Percentiles rank a stretch among this genome's conserved stretches.
Evolutionary conservation across 2,888 invertebrate species (phyloP).

Genomic region (Acleris sparsana): DNA sequence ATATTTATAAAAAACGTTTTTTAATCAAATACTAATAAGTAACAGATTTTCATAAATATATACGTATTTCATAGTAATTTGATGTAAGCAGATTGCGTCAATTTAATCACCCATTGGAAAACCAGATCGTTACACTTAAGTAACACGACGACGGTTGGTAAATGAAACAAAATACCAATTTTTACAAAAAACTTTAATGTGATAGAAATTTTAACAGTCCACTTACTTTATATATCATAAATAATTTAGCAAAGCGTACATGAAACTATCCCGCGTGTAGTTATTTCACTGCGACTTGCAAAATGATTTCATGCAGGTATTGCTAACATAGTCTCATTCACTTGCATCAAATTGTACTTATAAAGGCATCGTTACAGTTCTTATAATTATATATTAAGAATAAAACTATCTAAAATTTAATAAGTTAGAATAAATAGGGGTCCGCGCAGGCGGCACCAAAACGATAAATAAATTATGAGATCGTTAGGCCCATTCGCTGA

Average conservation of each 20-base stretch:
- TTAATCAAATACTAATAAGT: background rate
- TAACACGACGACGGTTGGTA: slow-evolving; percentile 46
- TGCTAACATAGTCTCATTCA: slow-evolving; percentile 40
- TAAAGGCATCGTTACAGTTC: slow-evolving; percentile 51
- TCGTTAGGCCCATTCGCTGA: slow-evolving; percentile 12
- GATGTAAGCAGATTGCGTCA: slow-evolving; percentile 77
- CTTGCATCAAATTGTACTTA: slow-evolving; percentile 58
- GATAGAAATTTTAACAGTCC: slow-evolving; percentile 78
- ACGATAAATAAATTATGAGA: slow-evolving; percentile 25
- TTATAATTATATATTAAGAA: slow-evolving; percentile 17
- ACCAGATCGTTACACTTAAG: slow-evolving; percentile 46
- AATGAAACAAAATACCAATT: slow-evolving; percentile 63
- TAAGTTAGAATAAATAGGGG: slow-evolving; percentile 31
- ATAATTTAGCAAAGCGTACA: slow-evolving; percentile 48
- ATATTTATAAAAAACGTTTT: slow-evolving; percentile 5
- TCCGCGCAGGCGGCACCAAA: slow-evolving; percentile 18
- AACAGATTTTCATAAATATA: background rate
- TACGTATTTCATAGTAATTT: background rate
- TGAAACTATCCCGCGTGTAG: slow-evolving; percentile 40
- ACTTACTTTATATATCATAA: slow-evolving; percentile 65
- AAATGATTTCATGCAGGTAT: slow-evolving; percentile 45
- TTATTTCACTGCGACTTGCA: background rate
- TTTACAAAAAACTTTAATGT: slow-evolving; percentile 70
- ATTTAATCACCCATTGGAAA: slow-evolving; percentile 68
- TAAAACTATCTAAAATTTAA: slow-evolving; percentile 27